These are phyloP conservation scores for Parotia lawesii DNA, from an alignment of 2,113 vertebrate species.

Conservation along the genomic window DNA sequence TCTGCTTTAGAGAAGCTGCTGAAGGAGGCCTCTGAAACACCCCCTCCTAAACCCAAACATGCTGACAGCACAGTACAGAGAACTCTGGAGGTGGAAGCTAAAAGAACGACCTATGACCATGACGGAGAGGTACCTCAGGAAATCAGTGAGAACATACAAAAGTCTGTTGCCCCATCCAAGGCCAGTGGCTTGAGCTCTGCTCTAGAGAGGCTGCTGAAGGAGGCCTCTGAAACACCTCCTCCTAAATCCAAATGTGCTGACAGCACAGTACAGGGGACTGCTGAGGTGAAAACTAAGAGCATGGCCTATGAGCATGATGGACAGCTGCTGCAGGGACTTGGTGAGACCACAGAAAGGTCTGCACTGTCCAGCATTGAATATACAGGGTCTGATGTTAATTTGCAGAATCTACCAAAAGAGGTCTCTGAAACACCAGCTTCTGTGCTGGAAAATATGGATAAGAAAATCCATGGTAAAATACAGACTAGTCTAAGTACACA, in stretches of 20 bases:
- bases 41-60: fast-evolving
- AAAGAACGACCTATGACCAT: fast-evolving
- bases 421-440: neutral
- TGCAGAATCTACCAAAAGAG: neutral
- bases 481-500: neutral
- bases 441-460: neutral
- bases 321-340: neutral
- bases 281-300: neutral
- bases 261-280: neutral
- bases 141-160: constrained; percentile 10
- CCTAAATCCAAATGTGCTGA: fast-evolving
- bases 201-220: neutral
- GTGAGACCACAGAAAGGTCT: constrained; percentile 1
- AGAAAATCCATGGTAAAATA: neutral
- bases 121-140: neutral
- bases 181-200: neutral
- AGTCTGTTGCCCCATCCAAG: neutral
- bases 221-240: neutral
- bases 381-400: neutral
- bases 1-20: constrained; percentile 4
- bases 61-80: fast-evolving
- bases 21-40: neutral
- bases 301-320: neutral
- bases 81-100: neutral
- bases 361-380: neutral